Evolutionary conservation across 2,797 vertebrate species (phyloP), one percentile per base, ranked within the genome.

Genomic region (Esox masquinongy): DNA sequence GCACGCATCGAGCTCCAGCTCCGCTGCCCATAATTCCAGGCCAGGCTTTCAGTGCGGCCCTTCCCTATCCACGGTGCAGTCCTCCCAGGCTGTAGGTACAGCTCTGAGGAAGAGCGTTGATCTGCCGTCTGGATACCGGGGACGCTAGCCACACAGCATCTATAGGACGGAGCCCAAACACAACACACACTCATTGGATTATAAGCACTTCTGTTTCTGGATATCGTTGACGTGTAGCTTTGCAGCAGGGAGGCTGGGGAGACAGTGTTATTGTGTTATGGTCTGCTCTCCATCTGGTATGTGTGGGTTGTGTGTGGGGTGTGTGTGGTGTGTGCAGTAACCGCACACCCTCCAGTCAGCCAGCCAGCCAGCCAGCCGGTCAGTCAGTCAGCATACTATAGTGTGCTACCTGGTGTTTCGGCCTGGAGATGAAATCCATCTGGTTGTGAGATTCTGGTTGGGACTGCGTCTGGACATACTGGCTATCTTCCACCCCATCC

Each of bases 1-100:
- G 15, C 63, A 34, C 61, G 7, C 11, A 17, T 26, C 8, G 16
- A 5, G 63, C 66, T 76, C 78, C n/a, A 17, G 69, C 77, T 81
- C 79, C 74, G 16, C 80, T 24, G 74, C 67, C 78, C 71, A 9
- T 0, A 0, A 79, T 39, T 92, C 94, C 91, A 80, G 70, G 88
- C 88, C 93, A 47, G 68, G 81, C 85, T 92, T 94, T 94, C 73
- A 77, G 39, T 0, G 72, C 50, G 73, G 81, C 88, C 81, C 84
- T 88, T 88, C 84, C 88, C 85, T 83, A 87, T 93, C 89, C 92
- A 93, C 89, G 84, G 90, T 88, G 91, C 90, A 82, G 91, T 92
- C 90, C 91, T 92, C 90, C 90, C 85, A 88, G 92, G 93, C 91
- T 95, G 92, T 93, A 90, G 93, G 92, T 94, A 93, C 90, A 93